Base-by-base conservation (phyloP, 2,797 vertebrate species). In the Kryptopterus vitreolus region DNA sequence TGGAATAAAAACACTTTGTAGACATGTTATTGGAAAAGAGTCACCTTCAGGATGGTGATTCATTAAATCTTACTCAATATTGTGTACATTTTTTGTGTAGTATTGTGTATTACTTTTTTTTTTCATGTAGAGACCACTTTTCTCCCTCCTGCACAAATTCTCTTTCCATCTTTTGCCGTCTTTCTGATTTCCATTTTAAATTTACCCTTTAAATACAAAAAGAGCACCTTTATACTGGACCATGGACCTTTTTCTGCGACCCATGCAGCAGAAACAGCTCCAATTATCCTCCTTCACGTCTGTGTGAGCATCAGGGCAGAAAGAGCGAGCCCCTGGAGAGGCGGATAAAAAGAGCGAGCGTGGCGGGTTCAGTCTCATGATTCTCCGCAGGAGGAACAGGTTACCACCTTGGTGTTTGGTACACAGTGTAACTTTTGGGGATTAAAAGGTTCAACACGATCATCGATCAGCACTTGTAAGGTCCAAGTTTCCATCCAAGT, bases 341-440 rank as follows among this genome's bases (percentile, higher is more conserved):
- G 83, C 18, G 85, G 87, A 91, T 90, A 24, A 78, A 77, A 78
- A 9, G 33, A 87, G 81, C 89, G 86, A 91, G 92, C 87, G 91
- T 90, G 88, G 91, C 90, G 90, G 91, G 86, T 89, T 89, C 80
- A 87, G 92, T 93, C 92, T 93, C 89, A 91, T 93, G 93, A 93
- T 87, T 90, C 92, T 85, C 91, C 84, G 86, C 89, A 91, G 92
- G 74, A 62, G 92, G 87, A 87, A 89, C 90, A 78, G 91, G 90
- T 92, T 88, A 88, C 82, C 90, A 91, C 90, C 93, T 91, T 82
- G 86, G 80, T 92, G 88, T 92, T 94, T 88, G 93, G 89, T 89
- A 90, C 89, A 89, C 91, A 92, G 83, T n/a, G 26, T 55, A 72
- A 76, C 84, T 90, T 24, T 58, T 26, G 31, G 8, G 35, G 53